Evolutionary conservation across 2,113 vertebrate genomes (phyloP), one percentile per base, ranked within the genome.

Genomic region (Hydrochoerus hydrochaeris): DNA sequence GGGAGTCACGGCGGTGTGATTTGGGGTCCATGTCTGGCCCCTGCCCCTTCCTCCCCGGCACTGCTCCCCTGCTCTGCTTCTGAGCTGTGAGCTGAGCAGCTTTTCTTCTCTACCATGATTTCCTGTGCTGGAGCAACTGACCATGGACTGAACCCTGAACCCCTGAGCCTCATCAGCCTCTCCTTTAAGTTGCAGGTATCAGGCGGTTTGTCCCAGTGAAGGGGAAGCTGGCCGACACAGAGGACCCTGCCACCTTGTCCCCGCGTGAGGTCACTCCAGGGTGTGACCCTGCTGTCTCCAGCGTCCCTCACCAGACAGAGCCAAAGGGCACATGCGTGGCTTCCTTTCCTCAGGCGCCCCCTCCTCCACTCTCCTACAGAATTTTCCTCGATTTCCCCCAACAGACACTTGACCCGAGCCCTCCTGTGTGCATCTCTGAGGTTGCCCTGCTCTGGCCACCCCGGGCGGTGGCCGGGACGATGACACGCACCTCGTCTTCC

Each of bases 401-500:
- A 7, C 8, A 32, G 10, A 11, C 1, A 10, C 52, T 30, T 0
- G 0, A 1, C 7, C 0, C 30, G 30, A 4, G 4, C 20, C 8
- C 19, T 9, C 0, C 0, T 3, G 32, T 3, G 11, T 22, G 69
- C 3, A 49, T 44, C 16, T 30, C 44, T 0, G 26, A 30, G 14
- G 75, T 4, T 26, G 3, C 22, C 20, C 35, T 35, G 1, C 85
- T 54, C 54, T 7, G 13, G 19, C 28, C 28, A 38, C 28, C n/a
- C 35, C 7, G 17, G 0, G 12, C 1, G 4, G 14, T 14, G 24
- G 32, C 20, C 13, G 30, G 71, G 22, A 5, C 0, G 22, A 7
- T 0, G 3, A 16, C 71, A 96, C 96, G 77, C 80, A 98, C 98
- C 97, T 98, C 71, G 16, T 75, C 12, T 0, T 97, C 96, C 58